Base-by-base conservation (phyloP, 2,113 vertebrate species). In the Perca flavescens region DNA sequence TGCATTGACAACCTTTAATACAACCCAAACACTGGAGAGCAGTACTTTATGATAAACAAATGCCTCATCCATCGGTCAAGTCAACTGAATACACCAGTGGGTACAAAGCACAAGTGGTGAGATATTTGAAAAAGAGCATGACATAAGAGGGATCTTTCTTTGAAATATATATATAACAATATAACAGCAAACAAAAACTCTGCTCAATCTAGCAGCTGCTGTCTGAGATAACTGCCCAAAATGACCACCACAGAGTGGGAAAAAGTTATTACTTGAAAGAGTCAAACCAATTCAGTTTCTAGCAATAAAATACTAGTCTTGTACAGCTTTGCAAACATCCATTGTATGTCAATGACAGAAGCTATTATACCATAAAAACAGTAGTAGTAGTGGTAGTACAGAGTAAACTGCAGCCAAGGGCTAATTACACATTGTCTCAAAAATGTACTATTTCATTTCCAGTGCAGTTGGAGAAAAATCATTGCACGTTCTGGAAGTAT, bases 1-100 rank as follows among this genome's bases (percentile, higher is more conserved):
- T 73, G 36, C 58, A 52, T 54, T 77, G 64, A 70, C 61, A 77
- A 47, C 58, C 15, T 61, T 50, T 63, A 36, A 79, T 72, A 53
- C 4, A 47, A 73, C 31, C 53, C 63, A 47, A 63, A 83, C 36
- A 40, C 61, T 21, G 40, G 16, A 63, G 52, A 77, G 19, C 10
- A 1, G 14, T 46, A 47, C 21, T 67, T 67, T 17, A 12, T 28
- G 28, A 49, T 76, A 67, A 79, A 74, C 36, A 68, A 65, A 52
- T 12, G 0, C 2, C 22, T 25, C 46, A 43, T 28, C 14, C n/a
- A 36, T 62, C 19, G 47, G 36, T 16, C 25, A 47, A 46, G 46
- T 14, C 14, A 31, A 10, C 70, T n/a, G 25, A 68, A 61, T 22
- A 43, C 53, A 53, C 17, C 22, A 25, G 15, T 28, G 28, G 52